Conservation (phyloP, 2,113 vertebrate genomes). For the Oxygymnocypris stewartii region DNA sequence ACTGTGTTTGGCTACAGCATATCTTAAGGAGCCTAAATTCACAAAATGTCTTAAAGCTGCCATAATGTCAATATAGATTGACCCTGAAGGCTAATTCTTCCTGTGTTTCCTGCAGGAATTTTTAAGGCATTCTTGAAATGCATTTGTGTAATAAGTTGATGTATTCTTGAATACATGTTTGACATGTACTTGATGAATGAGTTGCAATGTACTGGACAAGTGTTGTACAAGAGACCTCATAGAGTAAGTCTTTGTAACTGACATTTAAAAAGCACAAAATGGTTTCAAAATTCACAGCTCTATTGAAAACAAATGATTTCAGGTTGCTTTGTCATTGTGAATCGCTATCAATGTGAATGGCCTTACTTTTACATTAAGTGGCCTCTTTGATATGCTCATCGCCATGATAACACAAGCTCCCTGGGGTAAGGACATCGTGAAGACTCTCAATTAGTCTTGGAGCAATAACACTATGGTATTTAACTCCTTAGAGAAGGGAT, state of each 20-base stretch:
- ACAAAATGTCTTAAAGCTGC: background rate
- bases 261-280: background rate
- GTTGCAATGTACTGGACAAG: too few relatives aligned
- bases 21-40: background rate
- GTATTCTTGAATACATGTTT: too few relatives aligned
- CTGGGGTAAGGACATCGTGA: background rate
- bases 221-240: too few relatives aligned
- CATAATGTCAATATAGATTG: background rate
- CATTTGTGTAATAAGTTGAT: too few relatives aligned
- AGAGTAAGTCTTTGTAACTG: background rate
- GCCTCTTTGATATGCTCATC: background rate
- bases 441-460: background rate
- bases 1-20: background rate
- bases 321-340: background rate
- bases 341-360: background rate
- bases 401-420: background rate
- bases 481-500: background rate
- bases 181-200: too few relatives aligned
- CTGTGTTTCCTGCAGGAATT: too few relatives aligned
- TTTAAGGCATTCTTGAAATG: too few relatives aligned
- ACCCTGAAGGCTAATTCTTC: too few relatives aligned
- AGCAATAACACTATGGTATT: background rate
- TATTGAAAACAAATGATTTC: background rate
- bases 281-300: background rate
- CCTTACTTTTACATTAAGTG: constrained; percentile 8